Base-by-base conservation (phyloP, 2,888 invertebrate genomes). In the Volucella bombylans region DNA sequence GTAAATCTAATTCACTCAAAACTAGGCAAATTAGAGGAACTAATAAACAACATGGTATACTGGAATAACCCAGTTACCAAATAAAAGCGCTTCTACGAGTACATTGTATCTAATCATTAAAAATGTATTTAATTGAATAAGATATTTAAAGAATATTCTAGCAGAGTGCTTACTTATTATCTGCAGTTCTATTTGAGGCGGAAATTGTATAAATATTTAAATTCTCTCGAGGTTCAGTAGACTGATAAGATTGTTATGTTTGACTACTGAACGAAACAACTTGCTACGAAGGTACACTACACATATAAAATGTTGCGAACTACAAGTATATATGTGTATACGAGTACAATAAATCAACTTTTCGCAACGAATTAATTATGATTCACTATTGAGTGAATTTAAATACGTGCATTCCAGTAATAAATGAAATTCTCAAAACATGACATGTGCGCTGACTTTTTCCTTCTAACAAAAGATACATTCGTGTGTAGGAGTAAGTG, bases 21-120 rank as follows among this genome's bases (percentile, higher is more conserved):
- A 41, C 0, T 12, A 14, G 49, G 41, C 11, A 55, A 39, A 31
- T 31, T 31, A 57, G 15, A 43, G 43, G 15, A 54, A 10, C 14
- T 2, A 23, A 41, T 49, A 47, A 55, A 41, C 18, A 8, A 8
- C 9, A 15, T 11, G 38, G n/a, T 4, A 55, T 55, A 64, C 65
- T 65, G 57, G 74, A 65, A 74, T 57, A 65, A 52, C 59, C 74
- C 57, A 67, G 74, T 45, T 73, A 55, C 14, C 31, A 68, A 55
- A 45, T 10, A 54, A 14, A 6, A 31, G 6, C 6, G 31, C 6
- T 31, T 31, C 2, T 31, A 6, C 2, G 8, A 11, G 41, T 14
- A 45, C 43, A 15, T 38, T 1, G 18, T 67, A 67, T 67, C 52
- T 54, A 54, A 54, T 54, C 45, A 38, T 54, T 55, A 18, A 39